phyloP scores from a whole-genome alignment of 2,113 vertebrate genomes.

The Triplophysa siluroides region DNA sequence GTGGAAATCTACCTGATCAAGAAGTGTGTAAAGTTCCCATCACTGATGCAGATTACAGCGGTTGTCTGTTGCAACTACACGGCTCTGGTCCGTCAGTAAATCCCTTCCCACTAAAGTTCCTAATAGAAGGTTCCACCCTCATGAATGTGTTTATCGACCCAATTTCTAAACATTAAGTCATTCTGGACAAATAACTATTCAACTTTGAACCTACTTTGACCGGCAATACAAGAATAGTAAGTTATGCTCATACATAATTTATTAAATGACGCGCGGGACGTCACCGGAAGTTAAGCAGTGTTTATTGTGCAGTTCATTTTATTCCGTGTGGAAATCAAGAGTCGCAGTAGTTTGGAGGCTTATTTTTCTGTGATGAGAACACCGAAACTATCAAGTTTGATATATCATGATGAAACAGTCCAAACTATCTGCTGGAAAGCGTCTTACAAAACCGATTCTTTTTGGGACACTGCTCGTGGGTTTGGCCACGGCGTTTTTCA shows the following conservation, averaged over 20 bases:
- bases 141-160: neutral
- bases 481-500: constrained; percentile 67
- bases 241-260: neutral
- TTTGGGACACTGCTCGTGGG: constrained; percentile 68
- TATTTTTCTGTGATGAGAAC: neutral
- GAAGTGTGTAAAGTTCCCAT: neutral
- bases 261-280: neutral
- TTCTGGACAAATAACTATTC: neutral
- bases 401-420: constrained; percentile 60
- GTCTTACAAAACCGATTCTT: constrained; percentile 69
- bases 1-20: neutral
- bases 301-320: neutral
- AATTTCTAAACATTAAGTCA: neutral
- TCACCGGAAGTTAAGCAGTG: constrained; percentile 9
- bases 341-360: neutral
- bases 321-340: neutral
- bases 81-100: constrained; percentile 8
- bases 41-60: neutral
- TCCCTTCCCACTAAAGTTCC: neutral
- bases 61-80: neutral
- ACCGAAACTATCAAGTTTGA: neutral
- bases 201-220: neutral
- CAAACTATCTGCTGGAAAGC: constrained; percentile 64
- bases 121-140: neutral
- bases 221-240: neutral